Evolutionary conservation across 2,113 vertebrate species (phyloP), one percentile per base, ranked within the genome.

Genomic region (Dendropsophus ebraccatus): DNA sequence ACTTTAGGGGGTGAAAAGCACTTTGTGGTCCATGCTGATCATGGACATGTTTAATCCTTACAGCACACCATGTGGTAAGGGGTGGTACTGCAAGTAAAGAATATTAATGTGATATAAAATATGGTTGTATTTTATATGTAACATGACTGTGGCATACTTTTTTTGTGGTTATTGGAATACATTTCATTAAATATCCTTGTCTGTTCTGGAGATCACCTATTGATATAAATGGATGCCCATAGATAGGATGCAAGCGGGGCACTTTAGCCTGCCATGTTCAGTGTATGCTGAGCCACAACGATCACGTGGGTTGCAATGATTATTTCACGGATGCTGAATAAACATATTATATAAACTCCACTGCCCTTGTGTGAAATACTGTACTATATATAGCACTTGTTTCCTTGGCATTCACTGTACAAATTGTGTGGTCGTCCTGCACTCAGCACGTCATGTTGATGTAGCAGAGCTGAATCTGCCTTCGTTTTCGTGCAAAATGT

Each of bases 311-410:
- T 67, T 67, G 16, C 4, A 32, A 67, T n/a, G 35, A 41, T 23
- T 23, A 23, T 70, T 23, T 70, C 35, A 70, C 19, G 67, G 19
- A 70, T 11, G 7, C 17, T 37, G 10, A 65, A 65, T 16, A 58
- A 56, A 81, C 5, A 30, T 32, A 70, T 74, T 74, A 74, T 6
- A 74, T 41, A 74, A 70, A 21, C 72, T 74, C 23, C 37, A 21
- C 72, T 47, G 23, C 41, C 21, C 21, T 73, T 1, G 14, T 45
- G 37, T 74, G 41, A 47, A 74, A 74, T 25, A 11, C 72, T 47
- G 41, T 19, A 25, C 41, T 47, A 74, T 47, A 47, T 74, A 12
- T 47, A 74, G 72, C 41, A 16, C 41, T 72, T 25, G 72, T n/a
- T 73, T 73, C 37, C 23, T n/a, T 73, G 37, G 11, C 21, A 73